A percentile compares a stretch with the other conserved stretches of the same genome.
Evolutionary conservation across 2,113 vertebrate species (phyloP).

Genomic region (Globicephala melas): DNA sequence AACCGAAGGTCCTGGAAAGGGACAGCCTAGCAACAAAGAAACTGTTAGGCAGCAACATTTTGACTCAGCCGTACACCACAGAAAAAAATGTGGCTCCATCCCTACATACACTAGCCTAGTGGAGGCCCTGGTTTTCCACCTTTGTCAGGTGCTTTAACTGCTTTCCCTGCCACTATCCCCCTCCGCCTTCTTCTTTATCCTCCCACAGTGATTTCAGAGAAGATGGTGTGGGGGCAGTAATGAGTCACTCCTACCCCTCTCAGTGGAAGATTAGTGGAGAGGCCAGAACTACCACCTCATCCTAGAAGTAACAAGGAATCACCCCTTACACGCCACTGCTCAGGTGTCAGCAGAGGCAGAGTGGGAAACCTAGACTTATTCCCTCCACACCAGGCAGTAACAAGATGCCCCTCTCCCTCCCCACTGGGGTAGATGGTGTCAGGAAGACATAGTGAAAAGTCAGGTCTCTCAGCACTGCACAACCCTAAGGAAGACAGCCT

Average conservation of each 20-base stretch:
- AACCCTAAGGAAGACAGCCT: not conserved
- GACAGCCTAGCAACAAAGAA: not conserved
- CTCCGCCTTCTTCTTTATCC: not conserved
- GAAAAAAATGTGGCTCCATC: not conserved
- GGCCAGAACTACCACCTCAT: not conserved
- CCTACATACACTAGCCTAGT: not conserved
- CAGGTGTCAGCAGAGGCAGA: not conserved
- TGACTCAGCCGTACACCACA: not conserved
- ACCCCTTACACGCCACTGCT: not conserved
- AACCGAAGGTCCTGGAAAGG: not conserved
- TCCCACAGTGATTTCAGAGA: not conserved
- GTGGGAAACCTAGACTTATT: not conserved
- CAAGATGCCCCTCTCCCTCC: not conserved
- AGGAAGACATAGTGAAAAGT: not conserved
- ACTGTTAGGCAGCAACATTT: not conserved
- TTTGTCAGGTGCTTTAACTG: not conserved
- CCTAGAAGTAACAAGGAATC: not conserved
- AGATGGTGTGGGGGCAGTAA: not conserved
- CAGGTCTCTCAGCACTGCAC: not conserved
- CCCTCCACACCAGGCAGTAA: not conserved
- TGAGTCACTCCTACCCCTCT: not conserved
- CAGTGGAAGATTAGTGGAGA: not conserved
- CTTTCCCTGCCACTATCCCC: not conserved
- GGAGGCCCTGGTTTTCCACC: not conserved
- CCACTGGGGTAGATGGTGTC: not conserved